These are phyloP conservation scores for Metacarcinus magister DNA, from an alignment of 2,888 invertebrate genomes.

Conservation along the genomic window DNA sequence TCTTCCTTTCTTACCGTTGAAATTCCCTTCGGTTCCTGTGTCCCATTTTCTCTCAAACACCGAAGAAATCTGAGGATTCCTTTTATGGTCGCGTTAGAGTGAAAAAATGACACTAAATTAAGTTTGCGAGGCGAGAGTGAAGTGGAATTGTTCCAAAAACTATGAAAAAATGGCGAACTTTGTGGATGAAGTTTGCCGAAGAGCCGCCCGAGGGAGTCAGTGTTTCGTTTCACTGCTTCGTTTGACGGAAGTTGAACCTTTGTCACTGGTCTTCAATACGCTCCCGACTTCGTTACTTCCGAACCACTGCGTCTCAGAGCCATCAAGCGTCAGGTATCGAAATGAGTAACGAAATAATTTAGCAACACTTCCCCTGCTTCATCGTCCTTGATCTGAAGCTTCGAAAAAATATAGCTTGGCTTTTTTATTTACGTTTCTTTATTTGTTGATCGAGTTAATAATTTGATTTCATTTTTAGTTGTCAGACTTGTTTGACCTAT, in stretches of 20 bases:
- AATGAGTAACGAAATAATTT: not conserved
- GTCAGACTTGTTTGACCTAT: no score
- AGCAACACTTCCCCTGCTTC: not conserved
- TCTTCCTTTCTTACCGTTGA: not conserved
- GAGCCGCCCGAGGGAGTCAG: not conserved
- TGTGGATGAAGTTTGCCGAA: slow-evolving; percentile 11
- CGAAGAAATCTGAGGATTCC: not conserved
- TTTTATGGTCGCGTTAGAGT: not conserved
- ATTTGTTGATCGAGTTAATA: not conserved
- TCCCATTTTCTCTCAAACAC: not conserved
- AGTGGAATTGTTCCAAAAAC: slow-evolving; percentile 21
- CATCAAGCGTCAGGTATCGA: not conserved
- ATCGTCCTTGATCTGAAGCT: not conserved
- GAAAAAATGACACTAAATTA: slow-evolving; percentile 29
- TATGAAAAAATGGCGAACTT: not conserved
- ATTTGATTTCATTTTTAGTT: not conserved
- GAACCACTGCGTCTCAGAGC: not conserved
- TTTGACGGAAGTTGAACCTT: not conserved
- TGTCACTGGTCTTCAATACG: not conserved
- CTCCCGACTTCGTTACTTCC: not conserved
- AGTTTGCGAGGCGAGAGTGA: slow-evolving; percentile 30
- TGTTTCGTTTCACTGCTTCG: slow-evolving; percentile 36
- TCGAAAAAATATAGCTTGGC: not conserved
- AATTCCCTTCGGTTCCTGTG: not conserved
- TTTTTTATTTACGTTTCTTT: not conserved